phyloP scores from a whole-genome alignment of 2,113 vertebrate genomes.

The Furnarius figulus region DNA sequence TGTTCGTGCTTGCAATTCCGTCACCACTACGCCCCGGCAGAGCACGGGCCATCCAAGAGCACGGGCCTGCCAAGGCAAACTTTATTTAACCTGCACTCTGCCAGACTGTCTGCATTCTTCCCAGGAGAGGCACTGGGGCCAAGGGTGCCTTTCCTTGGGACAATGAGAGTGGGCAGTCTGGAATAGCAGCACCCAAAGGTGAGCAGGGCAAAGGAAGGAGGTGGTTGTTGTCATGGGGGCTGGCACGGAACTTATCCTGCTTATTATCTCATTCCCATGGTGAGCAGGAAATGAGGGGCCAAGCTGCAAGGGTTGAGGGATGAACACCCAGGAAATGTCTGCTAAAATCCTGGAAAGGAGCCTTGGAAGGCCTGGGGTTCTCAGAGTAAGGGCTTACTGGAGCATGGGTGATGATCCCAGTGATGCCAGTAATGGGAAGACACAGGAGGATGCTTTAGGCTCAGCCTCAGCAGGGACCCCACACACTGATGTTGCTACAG shows the following conservation, averaged over 20 bases:
- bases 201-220: slow-evolving; percentile 27
- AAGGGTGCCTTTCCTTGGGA: slow-evolving; percentile 1
- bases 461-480: not conserved
- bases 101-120: slow-evolving; percentile 82
- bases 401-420: accelerated
- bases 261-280: too few species aligned
- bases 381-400: not conserved
- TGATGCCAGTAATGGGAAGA: not conserved
- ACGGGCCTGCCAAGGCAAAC: slow-evolving; percentile 73
- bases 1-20: slow-evolving; percentile 25
- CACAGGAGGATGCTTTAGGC: accelerated
- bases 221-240: not conserved
- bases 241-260: too few species aligned
- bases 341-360: not conserved
- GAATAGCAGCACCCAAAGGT: slow-evolving; percentile 52
- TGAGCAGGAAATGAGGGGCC: accelerated
- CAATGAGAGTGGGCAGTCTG: not conserved
- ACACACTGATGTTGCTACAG: accelerated
- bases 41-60: slow-evolving; percentile 55
- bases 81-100: slow-evolving; percentile 81
- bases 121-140: slow-evolving; percentile 51
- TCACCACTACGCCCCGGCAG: slow-evolving; percentile 48
- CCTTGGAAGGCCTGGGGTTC: not conserved
- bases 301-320: not conserved
- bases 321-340: not conserved